These are phyloP conservation scores for Saturnia japonica DNA, from an alignment of 2,888 invertebrate species.

Conservation along the genomic window DNA sequence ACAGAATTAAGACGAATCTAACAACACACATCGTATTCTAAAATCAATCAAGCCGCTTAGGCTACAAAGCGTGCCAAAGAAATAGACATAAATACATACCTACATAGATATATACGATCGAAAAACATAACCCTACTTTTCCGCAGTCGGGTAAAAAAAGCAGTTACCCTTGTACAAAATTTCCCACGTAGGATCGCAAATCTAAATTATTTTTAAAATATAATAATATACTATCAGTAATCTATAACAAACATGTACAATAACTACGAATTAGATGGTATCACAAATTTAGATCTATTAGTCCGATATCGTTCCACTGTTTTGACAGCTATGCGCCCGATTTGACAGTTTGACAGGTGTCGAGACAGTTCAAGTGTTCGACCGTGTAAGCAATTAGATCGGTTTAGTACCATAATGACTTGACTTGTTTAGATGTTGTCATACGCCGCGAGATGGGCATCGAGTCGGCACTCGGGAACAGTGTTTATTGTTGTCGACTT, in stretches of 20 bases:
- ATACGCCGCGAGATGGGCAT: no score
- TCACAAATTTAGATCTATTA: conserved; percentile 23
- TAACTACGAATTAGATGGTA: neutral
- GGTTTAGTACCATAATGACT: neutral
- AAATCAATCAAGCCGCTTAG: no score
- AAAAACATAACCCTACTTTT: no score
- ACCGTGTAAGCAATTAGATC: conserved; percentile 28
- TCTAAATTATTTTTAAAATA: neutral
- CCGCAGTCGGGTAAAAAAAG: no score
- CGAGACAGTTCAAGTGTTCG: conserved; percentile 30
- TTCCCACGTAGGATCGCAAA: neutral
- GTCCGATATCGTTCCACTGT: conserved; percentile 17
- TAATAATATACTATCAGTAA: neutral
- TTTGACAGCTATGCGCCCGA: conserved; percentile 14
- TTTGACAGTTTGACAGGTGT: conserved; percentile 32
- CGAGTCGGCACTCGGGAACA: no score
- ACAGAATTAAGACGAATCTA: no score
- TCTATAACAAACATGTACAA: neutral
- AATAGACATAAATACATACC: no score
- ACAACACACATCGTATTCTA: no score
- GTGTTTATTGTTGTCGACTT: no score
- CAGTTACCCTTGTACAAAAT: no score
- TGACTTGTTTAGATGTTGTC: conserved; percentile 2
- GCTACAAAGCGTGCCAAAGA: no score
- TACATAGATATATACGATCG: no score